Conservation (phyloP, 2,888 invertebrate genomes). For the Heterodera filipjevi region DNA sequence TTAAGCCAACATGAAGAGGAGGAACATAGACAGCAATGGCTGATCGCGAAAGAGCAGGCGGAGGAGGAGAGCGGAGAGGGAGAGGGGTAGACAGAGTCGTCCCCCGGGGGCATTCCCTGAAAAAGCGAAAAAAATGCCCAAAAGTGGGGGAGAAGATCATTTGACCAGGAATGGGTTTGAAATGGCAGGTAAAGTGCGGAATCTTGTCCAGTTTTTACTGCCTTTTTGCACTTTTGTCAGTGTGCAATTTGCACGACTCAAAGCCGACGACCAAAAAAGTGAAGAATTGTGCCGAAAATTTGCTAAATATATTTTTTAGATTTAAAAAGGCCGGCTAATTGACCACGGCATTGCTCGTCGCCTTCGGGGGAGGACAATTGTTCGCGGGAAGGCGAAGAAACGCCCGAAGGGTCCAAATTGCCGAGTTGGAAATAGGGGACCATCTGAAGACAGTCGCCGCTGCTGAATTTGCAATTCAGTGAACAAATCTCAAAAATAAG, state of each 20-base stretch:
- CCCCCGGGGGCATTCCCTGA: not conserved
- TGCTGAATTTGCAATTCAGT: not conserved
- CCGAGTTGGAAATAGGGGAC: conserved; percentile 13
- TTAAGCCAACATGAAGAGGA: conserved; percentile 10
- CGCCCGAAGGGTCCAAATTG: not conserved
- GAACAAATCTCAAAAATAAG: not conserved
- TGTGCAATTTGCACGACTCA: not conserved
- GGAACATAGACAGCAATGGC: conserved; percentile 4
- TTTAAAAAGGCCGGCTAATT: not conserved
- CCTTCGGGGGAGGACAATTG: conserved; percentile 15
- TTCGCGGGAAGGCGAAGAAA: not conserved
- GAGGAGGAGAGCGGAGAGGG: not conserved
- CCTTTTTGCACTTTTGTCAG: not conserved
- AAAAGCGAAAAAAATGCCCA: not conserved
- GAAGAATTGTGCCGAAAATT: not conserved
- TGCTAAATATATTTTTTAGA: not conserved
- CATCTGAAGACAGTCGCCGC: not conserved
- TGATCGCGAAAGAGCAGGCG: not conserved
- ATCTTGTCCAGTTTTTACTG: not conserved
- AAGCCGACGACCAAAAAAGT: not conserved
- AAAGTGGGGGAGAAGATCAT: not conserved
- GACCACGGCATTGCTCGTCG: not conserved
- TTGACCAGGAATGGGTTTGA: not conserved
- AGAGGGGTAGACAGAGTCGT: not conserved
- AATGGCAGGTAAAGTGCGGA: not conserved